phyloP scores from a whole-genome alignment of 2,113 vertebrate genomes.

The Globicephala melas region DNA sequence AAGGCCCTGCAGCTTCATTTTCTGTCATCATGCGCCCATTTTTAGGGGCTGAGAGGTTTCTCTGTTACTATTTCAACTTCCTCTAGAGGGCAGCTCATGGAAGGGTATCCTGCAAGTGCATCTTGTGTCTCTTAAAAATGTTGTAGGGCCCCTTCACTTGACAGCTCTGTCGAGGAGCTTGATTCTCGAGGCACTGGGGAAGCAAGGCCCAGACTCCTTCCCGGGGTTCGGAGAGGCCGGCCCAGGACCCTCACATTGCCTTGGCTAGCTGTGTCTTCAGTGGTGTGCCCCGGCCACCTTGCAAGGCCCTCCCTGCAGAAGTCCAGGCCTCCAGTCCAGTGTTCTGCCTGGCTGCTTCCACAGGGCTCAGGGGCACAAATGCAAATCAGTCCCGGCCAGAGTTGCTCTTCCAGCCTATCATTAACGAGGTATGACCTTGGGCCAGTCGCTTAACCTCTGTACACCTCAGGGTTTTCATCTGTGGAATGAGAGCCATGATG shows the following conservation, averaged over 20 bases:
- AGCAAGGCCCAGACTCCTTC: not conserved
- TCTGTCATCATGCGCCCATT: not conserved
- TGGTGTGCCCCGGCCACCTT: not conserved
- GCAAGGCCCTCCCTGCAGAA: not conserved
- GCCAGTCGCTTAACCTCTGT: not conserved
- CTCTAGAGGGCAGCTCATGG: slow-evolving; percentile 49
- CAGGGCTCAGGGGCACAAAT: not conserved
- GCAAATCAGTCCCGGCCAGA: not conserved
- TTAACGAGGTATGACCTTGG: not conserved
- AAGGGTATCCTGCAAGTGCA: not conserved
- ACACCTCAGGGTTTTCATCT: not conserved
- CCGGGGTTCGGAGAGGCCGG: not conserved
- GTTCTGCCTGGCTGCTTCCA: not conserved
- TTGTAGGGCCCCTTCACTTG: not conserved
- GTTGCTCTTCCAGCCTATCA: not conserved
- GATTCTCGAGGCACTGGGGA: not conserved
- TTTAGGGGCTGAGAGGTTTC: not conserved
- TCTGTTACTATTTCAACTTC: slow-evolving; percentile 42
- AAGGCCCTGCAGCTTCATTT: not conserved
- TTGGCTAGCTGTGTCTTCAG: not conserved
- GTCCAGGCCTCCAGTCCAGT: not conserved
- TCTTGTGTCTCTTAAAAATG: not conserved
- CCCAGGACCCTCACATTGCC: not conserved
- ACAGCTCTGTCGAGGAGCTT: not conserved
- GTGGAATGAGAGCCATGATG: slow-evolving; percentile 26